Conservation (phyloP, 1,140 invertebrate species). For the Conus ventricosus region DNA sequence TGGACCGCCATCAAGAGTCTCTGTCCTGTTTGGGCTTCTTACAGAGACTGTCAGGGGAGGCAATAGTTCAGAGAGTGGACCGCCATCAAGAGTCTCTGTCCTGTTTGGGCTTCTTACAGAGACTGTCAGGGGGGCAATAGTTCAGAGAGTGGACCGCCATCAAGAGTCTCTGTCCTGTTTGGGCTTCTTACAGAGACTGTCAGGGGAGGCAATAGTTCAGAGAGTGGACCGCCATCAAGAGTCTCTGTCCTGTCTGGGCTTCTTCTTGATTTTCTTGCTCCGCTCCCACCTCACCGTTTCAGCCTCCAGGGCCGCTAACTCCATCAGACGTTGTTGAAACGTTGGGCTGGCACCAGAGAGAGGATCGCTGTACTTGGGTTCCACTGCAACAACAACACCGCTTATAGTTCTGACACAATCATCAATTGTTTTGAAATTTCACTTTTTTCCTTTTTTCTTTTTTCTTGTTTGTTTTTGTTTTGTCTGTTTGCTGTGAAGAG, state of each 20-base stretch:
- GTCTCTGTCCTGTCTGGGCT: constrained; percentile 61
- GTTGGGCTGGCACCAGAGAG: constrained; percentile 57
- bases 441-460: no score
- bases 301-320: constrained; percentile 63
- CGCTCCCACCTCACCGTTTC: constrained; percentile 68
- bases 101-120: constrained; percentile 59
- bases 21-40: constrained; percentile 64
- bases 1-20: constrained; percentile 51
- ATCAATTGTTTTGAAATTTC: no score
- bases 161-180: constrained; percentile 63
- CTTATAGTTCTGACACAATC: no score
- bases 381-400: constrained; percentile 41
- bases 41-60: neutral
- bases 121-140: neutral
- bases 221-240: constrained; percentile 42
- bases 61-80: neutral
- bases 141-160: neutral
- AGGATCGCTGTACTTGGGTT: constrained; percentile 64
- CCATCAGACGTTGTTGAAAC: constrained; percentile 65
- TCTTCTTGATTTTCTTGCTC: constrained; percentile 65
- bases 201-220: neutral
- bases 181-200: constrained; percentile 53
- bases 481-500: no score
- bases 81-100: constrained; percentile 60
- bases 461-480: no score